These are phyloP conservation scores for Apostichopus japonicus DNA, from an alignment of 35 echinoderm and acorn worm genomes.

Conservation along the genomic window DNA sequence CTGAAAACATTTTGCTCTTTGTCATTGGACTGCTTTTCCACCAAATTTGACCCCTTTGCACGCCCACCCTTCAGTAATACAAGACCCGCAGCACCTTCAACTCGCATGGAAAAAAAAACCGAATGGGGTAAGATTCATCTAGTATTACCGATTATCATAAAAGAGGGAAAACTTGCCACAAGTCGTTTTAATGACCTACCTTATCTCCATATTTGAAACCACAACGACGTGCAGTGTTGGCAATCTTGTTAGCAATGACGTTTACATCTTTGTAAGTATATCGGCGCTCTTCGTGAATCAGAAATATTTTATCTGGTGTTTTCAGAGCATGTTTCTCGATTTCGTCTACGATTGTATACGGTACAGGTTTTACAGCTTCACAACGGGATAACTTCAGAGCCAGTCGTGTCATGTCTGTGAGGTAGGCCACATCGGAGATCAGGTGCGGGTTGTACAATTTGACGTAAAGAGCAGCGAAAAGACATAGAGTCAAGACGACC, in stretches of 20 bases:
- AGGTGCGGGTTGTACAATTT: constrained; percentile 61
- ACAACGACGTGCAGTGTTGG: constrained; percentile 57
- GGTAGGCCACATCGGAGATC: constrained; percentile 68
- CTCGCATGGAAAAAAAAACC: too few species aligned
- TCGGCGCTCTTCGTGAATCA: constrained; percentile 69
- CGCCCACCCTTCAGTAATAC: background rate
- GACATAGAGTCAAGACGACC: constrained; percentile 39
- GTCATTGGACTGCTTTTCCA: too few species aligned
- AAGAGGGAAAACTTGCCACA: background rate
- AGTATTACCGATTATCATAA: too few species aligned
- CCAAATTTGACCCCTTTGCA: too few species aligned
- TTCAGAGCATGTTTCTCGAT: constrained; percentile 73
- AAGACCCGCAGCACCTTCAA: background rate
- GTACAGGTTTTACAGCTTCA: constrained; percentile 61
- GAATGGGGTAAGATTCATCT: too few species aligned
- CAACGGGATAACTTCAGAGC: constrained; percentile 42
- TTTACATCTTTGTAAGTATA: constrained; percentile 88
- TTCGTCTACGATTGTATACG: constrained; percentile 77
- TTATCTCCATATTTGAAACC: constrained; percentile 83
- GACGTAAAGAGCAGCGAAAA: constrained; percentile 46
- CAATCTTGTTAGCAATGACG: constrained; percentile 73
- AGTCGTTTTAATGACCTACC: constrained; percentile 17
- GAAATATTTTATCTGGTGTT: constrained; percentile 75
- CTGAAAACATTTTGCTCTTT: too few species aligned
- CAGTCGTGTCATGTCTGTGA: constrained; percentile 72